These are phyloP conservation scores for Gisinianus flammeolus DNA, from an alignment of 2,888 invertebrate species.

Conservation along the genomic window DNA sequence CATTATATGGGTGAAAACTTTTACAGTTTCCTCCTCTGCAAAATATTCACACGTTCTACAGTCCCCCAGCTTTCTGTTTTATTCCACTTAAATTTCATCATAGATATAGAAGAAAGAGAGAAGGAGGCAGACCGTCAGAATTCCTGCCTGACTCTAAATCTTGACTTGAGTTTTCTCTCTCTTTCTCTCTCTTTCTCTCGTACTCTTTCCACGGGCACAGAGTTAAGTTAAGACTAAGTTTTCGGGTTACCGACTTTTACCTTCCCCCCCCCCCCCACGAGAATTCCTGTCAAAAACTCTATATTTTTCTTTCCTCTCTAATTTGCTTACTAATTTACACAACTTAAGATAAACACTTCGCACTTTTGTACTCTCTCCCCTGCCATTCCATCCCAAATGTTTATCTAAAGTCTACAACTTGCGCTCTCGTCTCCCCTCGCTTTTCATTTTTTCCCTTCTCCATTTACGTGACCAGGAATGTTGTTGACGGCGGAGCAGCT, in stretches of 20 bases:
- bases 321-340: conserved; percentile 1
- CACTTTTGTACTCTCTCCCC: neutral
- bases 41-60: neutral
- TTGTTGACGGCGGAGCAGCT: neutral
- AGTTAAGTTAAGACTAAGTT: neutral
- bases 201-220: no score
- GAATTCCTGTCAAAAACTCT: neutral
- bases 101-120: no score
- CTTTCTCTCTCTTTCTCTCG: no score
- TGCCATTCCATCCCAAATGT: neutral
- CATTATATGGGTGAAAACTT: conserved; percentile 18
- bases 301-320: conserved; percentile 3
- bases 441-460: neutral
- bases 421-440: neutral
- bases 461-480: neutral
- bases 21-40: neutral
- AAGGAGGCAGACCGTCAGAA: no score
- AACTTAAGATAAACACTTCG: conserved; percentile 9
- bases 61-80: neutral
- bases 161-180: no score
- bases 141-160: no score
- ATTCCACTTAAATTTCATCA: no score
- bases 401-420: neutral
- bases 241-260: neutral
- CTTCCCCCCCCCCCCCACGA: neutral